These are phyloP conservation scores for Ciona savignyi DNA, from an alignment of 23 tunicate genomes.

Conservation along the genomic window DNA sequence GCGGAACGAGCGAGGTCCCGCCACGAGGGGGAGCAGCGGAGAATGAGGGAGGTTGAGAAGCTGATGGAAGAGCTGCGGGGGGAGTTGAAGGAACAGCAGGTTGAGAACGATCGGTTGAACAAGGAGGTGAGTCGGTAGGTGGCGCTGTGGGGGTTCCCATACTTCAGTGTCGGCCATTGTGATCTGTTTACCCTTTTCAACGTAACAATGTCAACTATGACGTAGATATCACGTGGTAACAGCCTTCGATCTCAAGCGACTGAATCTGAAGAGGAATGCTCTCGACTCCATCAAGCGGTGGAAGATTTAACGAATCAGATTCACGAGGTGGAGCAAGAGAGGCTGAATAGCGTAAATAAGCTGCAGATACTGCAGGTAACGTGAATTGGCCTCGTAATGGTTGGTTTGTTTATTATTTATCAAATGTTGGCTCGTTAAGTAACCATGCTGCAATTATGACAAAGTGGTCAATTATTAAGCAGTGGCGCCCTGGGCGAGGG, in stretches of 20 bases:
- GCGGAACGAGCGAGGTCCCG: conserved; percentile 28
- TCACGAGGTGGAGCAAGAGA: conserved; percentile 49
- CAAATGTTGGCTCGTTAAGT: not conserved
- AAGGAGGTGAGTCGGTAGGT: conserved; percentile 41
- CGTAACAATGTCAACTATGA: too few species aligned
- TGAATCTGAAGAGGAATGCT: not conserved
- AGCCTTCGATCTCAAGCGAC: not conserved
- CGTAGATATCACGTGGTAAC: not conserved
- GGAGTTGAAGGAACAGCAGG: conserved; percentile 32
- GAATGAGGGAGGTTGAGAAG: conserved; percentile 43
- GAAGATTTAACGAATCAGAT: conserved; percentile 24
- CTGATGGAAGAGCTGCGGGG: conserved; percentile 33
- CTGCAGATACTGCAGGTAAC: conserved; percentile 3
- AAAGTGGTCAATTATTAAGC: too few species aligned
- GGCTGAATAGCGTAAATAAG: conserved; percentile 20
- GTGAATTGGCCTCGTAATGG: not conserved
- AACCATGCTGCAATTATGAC: too few species aligned
- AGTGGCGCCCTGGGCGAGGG: too few species aligned
- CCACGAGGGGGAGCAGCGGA: conserved; percentile 26
- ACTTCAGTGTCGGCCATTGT: too few species aligned
- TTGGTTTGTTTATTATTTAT: not conserved
- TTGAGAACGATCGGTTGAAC: conserved; percentile 20
- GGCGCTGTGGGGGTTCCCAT: too few species aligned
- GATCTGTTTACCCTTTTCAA: too few species aligned
- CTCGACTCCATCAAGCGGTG: conserved; percentile 22